Conservation (phyloP, 2,888 invertebrate species). For the Gastracanthus pulcherrimus region DNA sequence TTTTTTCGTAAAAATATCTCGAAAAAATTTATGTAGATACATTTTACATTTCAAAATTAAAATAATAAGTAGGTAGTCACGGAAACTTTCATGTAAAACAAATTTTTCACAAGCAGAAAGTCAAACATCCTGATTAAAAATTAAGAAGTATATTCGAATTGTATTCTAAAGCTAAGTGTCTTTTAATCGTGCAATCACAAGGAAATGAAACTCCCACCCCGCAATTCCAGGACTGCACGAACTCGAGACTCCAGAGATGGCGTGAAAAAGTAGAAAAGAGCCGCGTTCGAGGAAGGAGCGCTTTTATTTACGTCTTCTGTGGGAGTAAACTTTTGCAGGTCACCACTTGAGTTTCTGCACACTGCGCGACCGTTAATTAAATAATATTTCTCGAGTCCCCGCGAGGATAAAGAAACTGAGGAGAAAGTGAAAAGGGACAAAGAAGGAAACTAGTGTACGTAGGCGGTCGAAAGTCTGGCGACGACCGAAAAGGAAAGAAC, state of each 20-base stretch:
- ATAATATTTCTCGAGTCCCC: constrained; percentile 73
- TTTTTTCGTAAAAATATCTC: no score
- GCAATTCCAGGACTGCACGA: no score
- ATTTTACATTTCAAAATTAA: no score
- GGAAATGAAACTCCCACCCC: constrained; percentile 22
- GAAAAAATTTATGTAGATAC: no score
- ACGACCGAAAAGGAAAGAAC: not conserved
- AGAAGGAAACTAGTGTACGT: no score
- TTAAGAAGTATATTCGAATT: not conserved
- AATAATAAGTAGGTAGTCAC: no score
- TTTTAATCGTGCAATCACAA: constrained; percentile 4
- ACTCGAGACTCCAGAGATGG: constrained; percentile 52
- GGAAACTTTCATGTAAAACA: no score
- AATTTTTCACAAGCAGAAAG: not conserved
- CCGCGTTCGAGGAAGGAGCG: constrained; percentile 33
- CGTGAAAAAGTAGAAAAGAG: constrained; percentile 49
- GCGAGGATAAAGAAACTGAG: not conserved
- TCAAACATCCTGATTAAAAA: not conserved
- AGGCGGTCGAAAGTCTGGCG: not conserved
- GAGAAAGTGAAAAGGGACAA: not conserved
- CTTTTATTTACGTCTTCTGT: constrained; percentile 67
- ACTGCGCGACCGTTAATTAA: constrained; percentile 72
- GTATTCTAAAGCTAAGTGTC: not conserved
- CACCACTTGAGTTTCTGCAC: constrained; percentile 51
- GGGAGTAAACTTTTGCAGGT: not conserved